Evolutionary conservation across 2,888 invertebrate species (phyloP).

Genomic region (Helleia helle): DNA sequence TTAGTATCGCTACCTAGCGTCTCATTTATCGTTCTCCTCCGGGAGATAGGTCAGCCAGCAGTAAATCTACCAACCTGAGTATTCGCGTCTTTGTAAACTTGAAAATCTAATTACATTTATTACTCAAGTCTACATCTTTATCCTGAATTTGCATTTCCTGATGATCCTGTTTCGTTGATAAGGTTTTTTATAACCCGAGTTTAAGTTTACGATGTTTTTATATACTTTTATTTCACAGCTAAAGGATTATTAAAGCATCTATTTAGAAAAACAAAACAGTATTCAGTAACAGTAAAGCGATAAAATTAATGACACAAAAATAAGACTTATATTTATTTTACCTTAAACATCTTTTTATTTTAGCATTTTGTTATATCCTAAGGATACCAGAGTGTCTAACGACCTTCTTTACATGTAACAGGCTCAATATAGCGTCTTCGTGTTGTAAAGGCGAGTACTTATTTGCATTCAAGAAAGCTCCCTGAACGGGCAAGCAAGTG

Average conservation of each 20-base stretch:
- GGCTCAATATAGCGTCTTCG: slow-evolving; percentile 59
- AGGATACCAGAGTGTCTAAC: too few species aligned
- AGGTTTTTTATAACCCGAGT: slow-evolving; percentile 25
- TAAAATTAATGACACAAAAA: too few species aligned
- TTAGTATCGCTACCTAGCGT: slow-evolving; percentile 70
- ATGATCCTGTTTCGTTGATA: slow-evolving; percentile 38
- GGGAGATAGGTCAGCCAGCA: slow-evolving; percentile 69
- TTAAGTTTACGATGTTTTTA: neutral
- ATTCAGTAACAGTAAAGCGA: too few species aligned
- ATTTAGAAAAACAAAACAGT: too few species aligned
- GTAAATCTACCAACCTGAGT: slow-evolving; percentile 71
- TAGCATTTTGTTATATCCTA: too few species aligned
- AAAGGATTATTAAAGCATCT: too few species aligned
- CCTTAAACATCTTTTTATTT: too few species aligned
- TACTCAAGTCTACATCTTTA: slow-evolving; percentile 56
- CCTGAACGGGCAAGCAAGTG: slow-evolving; percentile 56
- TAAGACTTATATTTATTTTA: too few species aligned
- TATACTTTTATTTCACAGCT: too few species aligned
- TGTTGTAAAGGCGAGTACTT: slow-evolving; percentile 69
- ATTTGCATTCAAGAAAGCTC: slow-evolving; percentile 70
- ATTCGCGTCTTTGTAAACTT: slow-evolving; percentile 70
- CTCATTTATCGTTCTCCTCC: slow-evolving; percentile 65
- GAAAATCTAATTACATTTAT: slow-evolving; percentile 73
- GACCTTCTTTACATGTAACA: slow-evolving; percentile 16
- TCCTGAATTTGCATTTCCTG: slow-evolving; percentile 60